Conservation (phyloP, 1,140 invertebrate genomes). For the Neodiprion virginianus region DNA sequence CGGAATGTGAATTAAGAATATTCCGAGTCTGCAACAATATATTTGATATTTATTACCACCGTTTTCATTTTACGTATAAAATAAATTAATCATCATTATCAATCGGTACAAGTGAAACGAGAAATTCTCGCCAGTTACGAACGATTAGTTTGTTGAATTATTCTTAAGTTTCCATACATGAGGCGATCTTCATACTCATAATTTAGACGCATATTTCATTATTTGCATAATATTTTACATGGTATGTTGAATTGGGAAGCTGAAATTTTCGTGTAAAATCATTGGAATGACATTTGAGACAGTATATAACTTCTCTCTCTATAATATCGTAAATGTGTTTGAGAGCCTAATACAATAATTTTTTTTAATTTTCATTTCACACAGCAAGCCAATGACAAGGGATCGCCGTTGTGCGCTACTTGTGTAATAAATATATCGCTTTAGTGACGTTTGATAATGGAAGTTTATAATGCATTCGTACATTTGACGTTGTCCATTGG, state of each 20-base stretch:
- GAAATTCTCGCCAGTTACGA: no score
- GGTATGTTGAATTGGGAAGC: not conserved
- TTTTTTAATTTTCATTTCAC: no score
- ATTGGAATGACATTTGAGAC: not conserved
- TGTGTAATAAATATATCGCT: no score
- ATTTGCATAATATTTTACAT: not conserved
- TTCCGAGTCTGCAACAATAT: not conserved
- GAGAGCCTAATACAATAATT: no score
- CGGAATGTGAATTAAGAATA: not conserved
- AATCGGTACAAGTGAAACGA: no score
- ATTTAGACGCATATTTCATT: not conserved
- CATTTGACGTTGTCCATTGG: no score
- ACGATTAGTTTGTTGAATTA: no score
- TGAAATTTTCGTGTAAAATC: not conserved
- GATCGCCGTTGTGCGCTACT: no score
- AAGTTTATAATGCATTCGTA: no score
- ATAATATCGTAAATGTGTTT: no score
- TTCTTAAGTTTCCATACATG: not conserved
- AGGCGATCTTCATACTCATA: not conserved
- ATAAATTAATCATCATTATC: not conserved
- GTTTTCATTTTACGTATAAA: not conserved
- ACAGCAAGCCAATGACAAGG: no score
- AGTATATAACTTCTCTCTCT: not conserved
- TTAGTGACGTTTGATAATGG: no score
- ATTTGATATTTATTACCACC: not conserved